These are phyloP conservation scores for Lampropteryx suffumata DNA, from an alignment of 2,888 invertebrate species.

Conservation along the genomic window DNA sequence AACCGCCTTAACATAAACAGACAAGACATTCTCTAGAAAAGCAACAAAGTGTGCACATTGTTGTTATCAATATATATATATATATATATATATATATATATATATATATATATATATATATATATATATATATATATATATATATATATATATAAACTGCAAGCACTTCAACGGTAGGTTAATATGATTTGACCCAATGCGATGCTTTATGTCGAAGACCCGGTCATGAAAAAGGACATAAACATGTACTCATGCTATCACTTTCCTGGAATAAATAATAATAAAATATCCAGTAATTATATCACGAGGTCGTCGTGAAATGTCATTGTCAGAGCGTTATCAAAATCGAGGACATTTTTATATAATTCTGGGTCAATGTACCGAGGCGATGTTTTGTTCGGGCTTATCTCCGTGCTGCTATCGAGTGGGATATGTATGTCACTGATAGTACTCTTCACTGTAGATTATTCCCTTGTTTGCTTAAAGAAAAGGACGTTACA, in stretches of 20 bases:
- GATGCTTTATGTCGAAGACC: constrained; percentile 7
- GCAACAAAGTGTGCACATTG: too few species aligned
- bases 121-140: too few species aligned
- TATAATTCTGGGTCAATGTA: constrained; percentile 82
- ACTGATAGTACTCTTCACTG: constrained; percentile 58
- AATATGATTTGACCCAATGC: constrained; percentile 16
- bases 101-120: too few species aligned
- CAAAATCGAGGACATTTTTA: constrained; percentile 77
- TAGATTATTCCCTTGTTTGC: constrained; percentile 57
- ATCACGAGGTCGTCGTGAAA: constrained; percentile 59
- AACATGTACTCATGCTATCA: constrained; percentile 6
- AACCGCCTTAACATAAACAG: too few species aligned
- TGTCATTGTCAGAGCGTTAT: constrained; percentile 78
- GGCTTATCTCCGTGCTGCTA: constrained; percentile 68
- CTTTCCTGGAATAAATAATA: constrained; percentile 25
- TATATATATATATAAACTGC: constrained; percentile 7
- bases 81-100: too few species aligned
- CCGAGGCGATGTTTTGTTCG: constrained; percentile 76
- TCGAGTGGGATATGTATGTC: constrained; percentile 75
- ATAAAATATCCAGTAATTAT: constrained; percentile 39
- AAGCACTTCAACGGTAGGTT: neutral
- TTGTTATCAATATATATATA: too few species aligned
- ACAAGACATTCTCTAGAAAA: too few species aligned
- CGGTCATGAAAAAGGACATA: constrained; percentile 18
- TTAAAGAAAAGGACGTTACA: too few species aligned